A percentile compares a stretch with the other conserved stretches of the same genome.
phyloP scores from a whole-genome alignment of 2,797 vertebrate genomes.

The Notolabrus celidotus region DNA sequence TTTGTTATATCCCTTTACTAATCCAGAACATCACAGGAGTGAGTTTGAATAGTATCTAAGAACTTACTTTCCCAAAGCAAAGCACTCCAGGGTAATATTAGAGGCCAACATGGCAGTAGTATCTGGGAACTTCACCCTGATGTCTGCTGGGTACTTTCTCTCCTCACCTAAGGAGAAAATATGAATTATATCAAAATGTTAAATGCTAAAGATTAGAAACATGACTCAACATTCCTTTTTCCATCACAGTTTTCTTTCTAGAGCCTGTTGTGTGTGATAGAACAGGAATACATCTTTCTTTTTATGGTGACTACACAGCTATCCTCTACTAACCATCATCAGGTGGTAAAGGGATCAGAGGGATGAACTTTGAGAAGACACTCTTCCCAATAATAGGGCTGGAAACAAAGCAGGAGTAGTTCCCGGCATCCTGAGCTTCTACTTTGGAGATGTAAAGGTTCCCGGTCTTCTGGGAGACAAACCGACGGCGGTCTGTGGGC shows the following conservation, averaged over 20 bases:
- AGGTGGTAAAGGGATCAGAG: conserved; percentile 88
- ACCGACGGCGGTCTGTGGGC: conserved; percentile 90
- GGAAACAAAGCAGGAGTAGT: conserved; percentile 98
- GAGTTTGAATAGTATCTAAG: not conserved
- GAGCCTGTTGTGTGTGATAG: too few species aligned
- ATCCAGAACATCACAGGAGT: not conserved
- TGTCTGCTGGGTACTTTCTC: conserved; percentile 95
- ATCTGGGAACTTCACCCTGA: conserved; percentile 93
- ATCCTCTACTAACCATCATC: conserved; percentile 89
- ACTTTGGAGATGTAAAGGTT: conserved; percentile 98
- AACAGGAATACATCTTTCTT: not conserved
- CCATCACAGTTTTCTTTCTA: too few species aligned
- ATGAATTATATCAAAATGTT: too few species aligned
- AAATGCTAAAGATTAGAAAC: too few species aligned
- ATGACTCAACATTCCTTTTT: too few species aligned
- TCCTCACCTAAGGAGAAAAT: conserved; percentile 83
- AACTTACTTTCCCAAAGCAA: conserved; percentile 97
- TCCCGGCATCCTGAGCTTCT: conserved; percentile 93
- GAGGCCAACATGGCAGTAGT: conserved; percentile 92
- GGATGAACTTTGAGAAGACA: conserved; percentile 96
- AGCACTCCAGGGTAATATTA: conserved; percentile 97
- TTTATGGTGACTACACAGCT: not conserved
- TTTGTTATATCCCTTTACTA: not conserved
- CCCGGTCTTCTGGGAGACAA: conserved; percentile 95
- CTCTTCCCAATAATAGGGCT: conserved; percentile 95